Evolutionary conservation across 2,113 vertebrate species (phyloP).

Genomic region (Mionectes macconnelli): DNA sequence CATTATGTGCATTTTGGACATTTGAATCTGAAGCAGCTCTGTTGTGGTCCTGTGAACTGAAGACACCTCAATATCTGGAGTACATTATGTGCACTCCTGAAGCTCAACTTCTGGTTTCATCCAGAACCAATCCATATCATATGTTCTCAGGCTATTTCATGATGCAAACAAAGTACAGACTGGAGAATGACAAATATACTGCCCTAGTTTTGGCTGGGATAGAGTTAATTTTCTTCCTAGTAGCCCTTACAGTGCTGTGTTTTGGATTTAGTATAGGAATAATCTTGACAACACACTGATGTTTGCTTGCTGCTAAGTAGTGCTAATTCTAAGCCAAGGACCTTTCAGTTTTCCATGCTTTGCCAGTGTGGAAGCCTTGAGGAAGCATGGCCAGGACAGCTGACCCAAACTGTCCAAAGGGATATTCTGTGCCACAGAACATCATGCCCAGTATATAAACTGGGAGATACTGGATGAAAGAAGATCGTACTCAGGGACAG

Average conservation of each 20-base stretch:
- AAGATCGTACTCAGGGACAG: not conserved
- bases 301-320: not conserved
- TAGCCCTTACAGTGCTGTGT: not conserved
- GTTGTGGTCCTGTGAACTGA: not conserved
- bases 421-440: not conserved
- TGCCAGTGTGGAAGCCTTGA: not conserved
- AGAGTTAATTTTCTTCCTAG: not conserved
- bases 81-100: not conserved
- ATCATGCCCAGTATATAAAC: not conserved
- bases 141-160: not conserved
- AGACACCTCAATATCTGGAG: not conserved
- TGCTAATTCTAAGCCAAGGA: not conserved
- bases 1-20: not conserved
- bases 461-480: not conserved
- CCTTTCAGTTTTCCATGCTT: not conserved
- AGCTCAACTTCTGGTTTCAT: not conserved
- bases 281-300: not conserved
- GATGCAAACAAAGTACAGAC: not conserved
- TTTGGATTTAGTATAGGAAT: not conserved
- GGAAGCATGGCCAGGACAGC: not conserved
- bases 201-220: not conserved
- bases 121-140: not conserved
- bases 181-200: not conserved
- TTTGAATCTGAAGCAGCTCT: not conserved
- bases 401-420: too few relatives aligned